Percentiles rank a stretch among this genome's conserved stretches.
Evolutionary conservation across 2,113 vertebrate species (phyloP).

Genomic region (Vimba vimba): DNA sequence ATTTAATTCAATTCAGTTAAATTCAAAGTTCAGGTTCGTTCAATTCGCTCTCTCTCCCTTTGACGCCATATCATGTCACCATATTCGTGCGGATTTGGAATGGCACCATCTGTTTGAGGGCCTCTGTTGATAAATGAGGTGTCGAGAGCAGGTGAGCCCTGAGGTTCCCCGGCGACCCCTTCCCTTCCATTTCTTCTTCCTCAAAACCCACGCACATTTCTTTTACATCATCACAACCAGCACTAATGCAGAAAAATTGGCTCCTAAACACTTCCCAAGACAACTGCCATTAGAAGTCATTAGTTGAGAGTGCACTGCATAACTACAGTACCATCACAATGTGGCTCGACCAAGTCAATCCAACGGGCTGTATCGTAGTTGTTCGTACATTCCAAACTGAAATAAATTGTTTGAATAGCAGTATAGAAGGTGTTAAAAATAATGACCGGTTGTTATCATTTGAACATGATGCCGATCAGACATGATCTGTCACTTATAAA

Average conservation of each 20-base stretch:
- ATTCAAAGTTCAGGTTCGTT: slow-evolving; percentile 30
- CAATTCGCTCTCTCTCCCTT: background rate
- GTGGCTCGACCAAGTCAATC: slow-evolving; percentile 16
- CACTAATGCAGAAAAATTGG: slow-evolving; percentile 33
- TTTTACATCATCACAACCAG: slow-evolving; percentile 34
- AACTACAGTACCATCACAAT: slow-evolving; percentile 1
- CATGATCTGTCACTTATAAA: slow-evolving; percentile 8
- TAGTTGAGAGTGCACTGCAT: slow-evolving; percentile 42
- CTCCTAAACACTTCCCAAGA: slow-evolving; percentile 40
- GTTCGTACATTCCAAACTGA: background rate
- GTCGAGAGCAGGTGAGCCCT: slow-evolving; percentile 61
- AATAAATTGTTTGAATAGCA: slow-evolving; percentile 17
- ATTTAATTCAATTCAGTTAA: slow-evolving; percentile 30
- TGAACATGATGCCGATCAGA: background rate
- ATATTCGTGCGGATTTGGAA: slow-evolving; percentile 10
- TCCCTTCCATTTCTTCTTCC: slow-evolving; percentile 10
- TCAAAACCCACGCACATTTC: slow-evolving; percentile 27
- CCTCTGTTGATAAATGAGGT: slow-evolving; percentile 60
- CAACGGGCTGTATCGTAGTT: background rate
- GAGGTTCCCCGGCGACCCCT: slow-evolving; percentile 58
- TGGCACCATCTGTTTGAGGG: slow-evolving; percentile 51
- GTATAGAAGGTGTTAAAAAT: background rate
- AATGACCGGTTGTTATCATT: background rate
- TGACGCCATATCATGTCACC: slow-evolving; percentile 38
- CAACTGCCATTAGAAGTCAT: slow-evolving; percentile 47